Base-by-base conservation (phyloP, 2,113 vertebrate species). In the Cynocephalus volans region DNA sequence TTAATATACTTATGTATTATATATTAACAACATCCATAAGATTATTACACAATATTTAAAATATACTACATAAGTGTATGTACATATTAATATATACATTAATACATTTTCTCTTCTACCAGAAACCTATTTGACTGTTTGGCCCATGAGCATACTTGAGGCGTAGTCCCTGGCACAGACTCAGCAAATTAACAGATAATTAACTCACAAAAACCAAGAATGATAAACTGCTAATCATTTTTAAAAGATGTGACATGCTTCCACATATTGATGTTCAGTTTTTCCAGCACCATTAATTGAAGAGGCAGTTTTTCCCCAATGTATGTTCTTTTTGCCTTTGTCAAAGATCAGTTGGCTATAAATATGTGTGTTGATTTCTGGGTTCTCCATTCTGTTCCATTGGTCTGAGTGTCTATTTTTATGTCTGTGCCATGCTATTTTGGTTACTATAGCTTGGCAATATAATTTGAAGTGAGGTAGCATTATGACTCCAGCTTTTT, bases 121-220 rank as follows among this genome's bases (percentile, higher is more conserved):
- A 85, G 18, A 88, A 89, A 77, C 45, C 33, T 73, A 14, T 58
- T 72, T 96, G 10, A 56, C 45, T 58, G 5, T 50, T 90, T 95
- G 50, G 28, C 17, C 58, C 60, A 82, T 41, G 5, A 76, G 31
- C 14, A 67, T 26, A 48, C n/a, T 60, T 80, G 62, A 81, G 54
- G 41, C 67, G 14, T 31, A 62, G 60, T 95, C 9, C 11, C 54
- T 95, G 21, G 26, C 52, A 95, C 45, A 95, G 48, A 96, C 73
- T 12, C 52, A 81, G 24, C 45, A 91, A 91, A 95, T 81, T 64
- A 84, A 81, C 8, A 94, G 70, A 76, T 19, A 62, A 23, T 77
- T 54, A 81, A 85, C 45, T 96, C 62, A 91, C 72, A 92, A 93
- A 52, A 92, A 31, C 73, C 75, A 90, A 56, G 23, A 65, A 85